phyloP scores from a whole-genome alignment of 2,888 invertebrate genomes.

The Drosophila affinis region DNA sequence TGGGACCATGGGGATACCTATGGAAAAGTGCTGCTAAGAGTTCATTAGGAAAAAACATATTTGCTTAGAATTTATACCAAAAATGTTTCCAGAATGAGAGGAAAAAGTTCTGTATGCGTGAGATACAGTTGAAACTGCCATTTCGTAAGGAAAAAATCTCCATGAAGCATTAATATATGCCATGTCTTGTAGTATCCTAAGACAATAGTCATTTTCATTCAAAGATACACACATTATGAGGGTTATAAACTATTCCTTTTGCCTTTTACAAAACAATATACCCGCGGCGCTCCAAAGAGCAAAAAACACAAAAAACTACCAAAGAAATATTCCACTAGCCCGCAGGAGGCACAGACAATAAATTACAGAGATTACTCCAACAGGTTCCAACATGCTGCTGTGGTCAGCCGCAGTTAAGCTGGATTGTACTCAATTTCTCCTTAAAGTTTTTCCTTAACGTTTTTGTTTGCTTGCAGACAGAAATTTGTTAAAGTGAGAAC shows the following conservation, averaged over 20 bases:
- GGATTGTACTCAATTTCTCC: constrained; percentile 27
- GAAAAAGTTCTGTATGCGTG: too few relatives aligned
- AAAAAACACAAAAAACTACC: constrained; percentile 9
- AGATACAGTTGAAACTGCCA: too few relatives aligned
- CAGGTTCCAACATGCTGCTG: constrained; percentile 55
- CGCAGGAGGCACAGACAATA: constrained; percentile 11
- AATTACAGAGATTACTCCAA: constrained; percentile 21
- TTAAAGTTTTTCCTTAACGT: constrained; percentile 16
- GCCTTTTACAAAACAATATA: not conserved
- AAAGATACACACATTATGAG: too few relatives aligned
- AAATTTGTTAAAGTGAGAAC: constrained; percentile 41
- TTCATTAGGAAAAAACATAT: too few relatives aligned
- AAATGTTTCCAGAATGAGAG: too few relatives aligned
- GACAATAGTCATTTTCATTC: too few relatives aligned
- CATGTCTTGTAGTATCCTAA: too few relatives aligned
- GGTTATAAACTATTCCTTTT: too few relatives aligned
- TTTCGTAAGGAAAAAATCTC: too few relatives aligned
- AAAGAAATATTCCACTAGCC: constrained; percentile 21
- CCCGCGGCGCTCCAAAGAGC: not conserved
- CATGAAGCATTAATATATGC: too few relatives aligned
- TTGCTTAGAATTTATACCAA: too few relatives aligned
- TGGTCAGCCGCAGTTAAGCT: constrained; percentile 31
- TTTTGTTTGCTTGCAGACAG: constrained; percentile 21
- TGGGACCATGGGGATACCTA: not conserved
- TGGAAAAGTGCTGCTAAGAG: not conserved